phyloP scores from a whole-genome alignment of 2,888 invertebrate genomes.

The Hecatera dysodea region DNA sequence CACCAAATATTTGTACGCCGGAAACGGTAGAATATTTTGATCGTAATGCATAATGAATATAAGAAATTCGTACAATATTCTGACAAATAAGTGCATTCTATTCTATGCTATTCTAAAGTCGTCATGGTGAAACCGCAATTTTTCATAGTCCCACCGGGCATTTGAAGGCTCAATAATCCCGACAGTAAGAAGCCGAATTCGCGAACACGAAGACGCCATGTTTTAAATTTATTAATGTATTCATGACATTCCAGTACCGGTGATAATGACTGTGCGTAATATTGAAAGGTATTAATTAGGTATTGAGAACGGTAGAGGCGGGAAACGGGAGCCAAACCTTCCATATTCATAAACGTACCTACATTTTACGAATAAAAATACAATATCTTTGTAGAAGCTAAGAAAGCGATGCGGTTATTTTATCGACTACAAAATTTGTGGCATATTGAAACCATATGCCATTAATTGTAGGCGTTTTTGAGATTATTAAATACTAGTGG shows the following conservation, averaged over 20 bases:
- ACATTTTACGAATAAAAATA: background rate
- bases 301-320: constrained; percentile 27
- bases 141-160: no score
- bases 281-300: constrained; percentile 51
- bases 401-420: background rate
- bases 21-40: no score
- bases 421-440: background rate
- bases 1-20: no score
- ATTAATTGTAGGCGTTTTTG: no score
- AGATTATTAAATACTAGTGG: no score
- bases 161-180: no score
- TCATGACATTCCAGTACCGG: constrained; percentile 30
- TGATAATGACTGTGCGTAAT: constrained; percentile 53
- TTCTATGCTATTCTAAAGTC: no score
- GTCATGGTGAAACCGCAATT: no score
- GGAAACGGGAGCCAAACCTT: background rate
- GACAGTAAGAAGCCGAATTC: background rate
- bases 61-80: no score
- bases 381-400: background rate
- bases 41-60: no score
- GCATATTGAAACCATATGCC: no score
- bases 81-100: no score
- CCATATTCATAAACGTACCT: constrained; percentile 25
- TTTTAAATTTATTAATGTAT: constrained; percentile 32
- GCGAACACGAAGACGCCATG: background rate